phyloP scores from a whole-genome alignment of 2,888 invertebrate genomes.

The Lucinisca nassula region DNA sequence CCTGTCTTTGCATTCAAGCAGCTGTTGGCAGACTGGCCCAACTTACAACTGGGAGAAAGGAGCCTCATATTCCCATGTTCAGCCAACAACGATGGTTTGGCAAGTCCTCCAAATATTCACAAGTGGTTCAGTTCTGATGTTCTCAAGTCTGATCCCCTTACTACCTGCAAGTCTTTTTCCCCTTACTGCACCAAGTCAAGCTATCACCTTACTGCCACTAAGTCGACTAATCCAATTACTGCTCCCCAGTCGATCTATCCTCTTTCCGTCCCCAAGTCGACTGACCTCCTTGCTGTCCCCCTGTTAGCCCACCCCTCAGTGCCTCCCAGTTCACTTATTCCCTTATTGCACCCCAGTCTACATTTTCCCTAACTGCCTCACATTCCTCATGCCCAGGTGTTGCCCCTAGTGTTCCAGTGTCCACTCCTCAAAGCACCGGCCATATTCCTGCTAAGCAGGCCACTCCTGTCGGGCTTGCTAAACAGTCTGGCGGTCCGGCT shows the following conservation, averaged over 20 bases:
- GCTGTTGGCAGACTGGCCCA: background rate
- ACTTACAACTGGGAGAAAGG: conserved; percentile 5
- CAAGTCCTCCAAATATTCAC: background rate
- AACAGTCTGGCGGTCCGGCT: background rate
- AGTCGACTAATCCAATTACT: background rate
- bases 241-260: background rate
- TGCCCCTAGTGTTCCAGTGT: background rate
- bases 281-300: background rate
- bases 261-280: background rate
- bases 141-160: too few relatives aligned
- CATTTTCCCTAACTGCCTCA: background rate
- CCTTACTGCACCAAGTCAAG: conserved; percentile 1
- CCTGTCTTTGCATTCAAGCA: conserved; percentile 13
- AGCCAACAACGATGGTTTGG: conserved; percentile 6
- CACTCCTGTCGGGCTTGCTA: background rate
- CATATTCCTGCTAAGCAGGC: background rate
- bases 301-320: background rate
- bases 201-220: background rate
- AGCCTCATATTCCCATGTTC: conserved; percentile 4
- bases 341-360: background rate
- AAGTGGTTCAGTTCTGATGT: too few relatives aligned
- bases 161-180: too few relatives aligned
- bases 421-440: background rate
- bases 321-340: background rate
- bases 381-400: background rate